phyloP scores from a whole-genome alignment of 2,113 vertebrate species.

The Xyrauchen texanus region DNA sequence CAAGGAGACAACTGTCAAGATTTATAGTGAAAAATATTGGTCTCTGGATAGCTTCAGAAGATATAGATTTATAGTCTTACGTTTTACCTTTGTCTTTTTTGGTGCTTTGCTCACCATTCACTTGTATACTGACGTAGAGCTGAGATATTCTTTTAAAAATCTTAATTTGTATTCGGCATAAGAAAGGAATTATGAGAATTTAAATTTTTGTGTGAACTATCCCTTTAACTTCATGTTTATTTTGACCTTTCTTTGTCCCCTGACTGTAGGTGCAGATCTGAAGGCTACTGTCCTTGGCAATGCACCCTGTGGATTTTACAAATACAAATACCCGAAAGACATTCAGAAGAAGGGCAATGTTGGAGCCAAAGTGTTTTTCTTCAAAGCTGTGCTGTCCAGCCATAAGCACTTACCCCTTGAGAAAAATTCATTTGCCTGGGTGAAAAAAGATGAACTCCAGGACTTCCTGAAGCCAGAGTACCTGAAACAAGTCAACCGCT shows the following conservation, averaged over 20 bases:
- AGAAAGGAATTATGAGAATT: too few relatives aligned
- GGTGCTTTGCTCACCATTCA: too few relatives aligned
- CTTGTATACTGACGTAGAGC: too few relatives aligned
- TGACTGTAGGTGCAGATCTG: slow-evolving; percentile 73
- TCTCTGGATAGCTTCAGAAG: too few relatives aligned
- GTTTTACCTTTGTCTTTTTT: too few relatives aligned
- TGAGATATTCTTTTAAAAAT: too few relatives aligned
- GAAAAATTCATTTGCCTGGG: slow-evolving; percentile 77
- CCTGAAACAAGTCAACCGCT: slow-evolving; percentile 80
- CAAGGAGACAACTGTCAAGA: too few relatives aligned
- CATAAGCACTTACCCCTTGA: slow-evolving; percentile 50
- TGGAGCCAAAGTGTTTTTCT: slow-evolving; percentile 94
- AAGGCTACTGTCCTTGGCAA: slow-evolving; percentile 88
- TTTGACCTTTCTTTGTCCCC: too few relatives aligned
- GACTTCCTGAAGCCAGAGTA: slow-evolving; percentile 85
- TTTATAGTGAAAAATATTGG: too few relatives aligned
- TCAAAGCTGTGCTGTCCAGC: slow-evolving; percentile 88
- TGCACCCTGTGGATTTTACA: slow-evolving; percentile 91
- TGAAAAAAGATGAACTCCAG: slow-evolving; percentile 84
- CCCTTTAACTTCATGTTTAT: not conserved
- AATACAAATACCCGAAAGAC: slow-evolving; percentile 88
- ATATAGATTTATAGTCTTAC: too few relatives aligned
- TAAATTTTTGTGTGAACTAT: too few relatives aligned
- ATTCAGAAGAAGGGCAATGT: slow-evolving; percentile 73
- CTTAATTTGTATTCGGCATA: too few relatives aligned